A percentile compares a stretch with the other conserved stretches of the same genome.
Evolutionary conservation across 2,888 invertebrate genomes (phyloP).

Genomic region (Nipponacmea schrenckii): DNA sequence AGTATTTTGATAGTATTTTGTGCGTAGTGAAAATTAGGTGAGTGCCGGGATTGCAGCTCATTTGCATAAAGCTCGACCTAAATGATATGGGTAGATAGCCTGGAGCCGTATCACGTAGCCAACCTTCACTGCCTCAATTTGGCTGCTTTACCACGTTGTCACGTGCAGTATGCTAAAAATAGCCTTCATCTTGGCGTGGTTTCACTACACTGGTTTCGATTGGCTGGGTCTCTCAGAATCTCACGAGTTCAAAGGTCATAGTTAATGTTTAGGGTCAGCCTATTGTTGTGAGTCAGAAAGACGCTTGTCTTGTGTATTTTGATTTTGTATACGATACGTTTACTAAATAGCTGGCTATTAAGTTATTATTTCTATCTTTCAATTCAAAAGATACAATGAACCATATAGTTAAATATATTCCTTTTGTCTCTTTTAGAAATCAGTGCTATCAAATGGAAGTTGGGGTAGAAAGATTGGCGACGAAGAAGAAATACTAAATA

Average conservation of each 20-base stretch:
- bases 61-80: conserved; percentile 6
- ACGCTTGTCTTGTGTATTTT: no score
- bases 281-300: conserved; percentile 1
- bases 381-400: background rate
- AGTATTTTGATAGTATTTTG: conserved; percentile 8
- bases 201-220: background rate
- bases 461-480: background rate
- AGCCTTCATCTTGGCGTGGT: background rate
- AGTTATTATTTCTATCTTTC: background rate
- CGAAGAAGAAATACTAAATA: no score
- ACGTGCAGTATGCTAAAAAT: conserved; percentile 6
- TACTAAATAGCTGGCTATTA: background rate
- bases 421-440: background rate
- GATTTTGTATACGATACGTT: no score
- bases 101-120: background rate
- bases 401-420: background rate
- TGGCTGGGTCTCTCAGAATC: background rate
- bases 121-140: background rate
- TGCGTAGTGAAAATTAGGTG: background rate
- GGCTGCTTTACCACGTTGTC: background rate
- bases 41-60: background rate
- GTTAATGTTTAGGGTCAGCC: background rate
- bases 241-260: background rate
- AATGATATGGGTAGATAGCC: background rate
- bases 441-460: conserved; percentile 5